Conservation (phyloP, 2,113 vertebrate species). For the Percina caprodes region DNA sequence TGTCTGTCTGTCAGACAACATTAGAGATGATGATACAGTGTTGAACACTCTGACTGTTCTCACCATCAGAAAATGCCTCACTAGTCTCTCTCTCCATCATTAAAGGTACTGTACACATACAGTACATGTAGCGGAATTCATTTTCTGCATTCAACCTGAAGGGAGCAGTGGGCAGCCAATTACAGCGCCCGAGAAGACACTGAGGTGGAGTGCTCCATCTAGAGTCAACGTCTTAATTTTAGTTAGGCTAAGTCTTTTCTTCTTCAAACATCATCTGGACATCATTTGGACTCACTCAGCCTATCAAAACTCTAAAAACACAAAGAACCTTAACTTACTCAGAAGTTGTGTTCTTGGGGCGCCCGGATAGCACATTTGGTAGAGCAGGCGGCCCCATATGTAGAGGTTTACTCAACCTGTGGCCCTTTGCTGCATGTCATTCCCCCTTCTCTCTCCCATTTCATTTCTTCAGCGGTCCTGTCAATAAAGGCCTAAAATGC, state of each 20-base stretch:
- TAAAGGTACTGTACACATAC: too few relatives aligned
- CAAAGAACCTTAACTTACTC: neutral
- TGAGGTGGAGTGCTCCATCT: constrained; percentile 27
- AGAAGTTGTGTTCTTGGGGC: neutral
- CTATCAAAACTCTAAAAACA: neutral
- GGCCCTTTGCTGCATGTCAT: too few relatives aligned
- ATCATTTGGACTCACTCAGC: neutral
- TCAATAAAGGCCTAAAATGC: too few relatives aligned
- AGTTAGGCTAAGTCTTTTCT: neutral
- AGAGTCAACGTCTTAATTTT: neutral
- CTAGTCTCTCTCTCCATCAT: too few relatives aligned
- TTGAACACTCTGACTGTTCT: neutral
- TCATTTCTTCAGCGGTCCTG: too few relatives aligned
- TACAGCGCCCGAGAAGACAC: neutral
- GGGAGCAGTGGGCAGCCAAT: too few relatives aligned
- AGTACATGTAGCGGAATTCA: too few relatives aligned
- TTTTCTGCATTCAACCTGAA: too few relatives aligned
- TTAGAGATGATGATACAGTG: neutral
- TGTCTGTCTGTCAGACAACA: neutral
- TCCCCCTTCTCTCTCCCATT: too few relatives aligned
- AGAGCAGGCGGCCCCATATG: too few relatives aligned
- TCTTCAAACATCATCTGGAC: neutral
- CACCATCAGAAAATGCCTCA: neutral
- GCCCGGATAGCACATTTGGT: too few relatives aligned
- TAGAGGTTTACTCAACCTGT: too few relatives aligned